Conservation (phyloP, 2,113 vertebrate species). For the Bubo blakistoni region DNA sequence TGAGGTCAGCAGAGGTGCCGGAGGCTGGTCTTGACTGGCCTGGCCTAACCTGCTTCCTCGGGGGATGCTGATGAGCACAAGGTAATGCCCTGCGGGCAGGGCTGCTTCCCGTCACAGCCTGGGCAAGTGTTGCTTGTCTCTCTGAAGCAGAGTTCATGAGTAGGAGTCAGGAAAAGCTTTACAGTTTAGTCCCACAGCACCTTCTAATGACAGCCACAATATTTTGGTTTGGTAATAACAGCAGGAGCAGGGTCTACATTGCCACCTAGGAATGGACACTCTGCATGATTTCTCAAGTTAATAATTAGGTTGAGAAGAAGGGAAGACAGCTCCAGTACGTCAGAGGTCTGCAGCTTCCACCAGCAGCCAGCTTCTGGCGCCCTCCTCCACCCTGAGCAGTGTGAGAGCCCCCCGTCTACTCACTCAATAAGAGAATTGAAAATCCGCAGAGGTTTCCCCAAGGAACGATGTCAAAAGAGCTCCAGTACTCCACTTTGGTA, state of each 20-base stretch:
- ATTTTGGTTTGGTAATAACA: background rate
- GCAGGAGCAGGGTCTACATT: fast-evolving
- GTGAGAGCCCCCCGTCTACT: background rate
- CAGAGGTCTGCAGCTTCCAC: background rate
- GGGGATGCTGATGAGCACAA: background rate
- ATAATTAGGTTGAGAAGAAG: background rate
- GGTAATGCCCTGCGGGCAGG: too few species aligned
- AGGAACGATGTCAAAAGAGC: slow-evolving; percentile 80
- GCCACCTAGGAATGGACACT: background rate
- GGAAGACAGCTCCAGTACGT: background rate
- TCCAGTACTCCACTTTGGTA: slow-evolving; percentile 91
- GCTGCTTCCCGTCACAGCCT: background rate
- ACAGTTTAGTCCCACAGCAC: background rate
- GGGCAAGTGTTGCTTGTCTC: background rate
- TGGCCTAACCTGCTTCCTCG: background rate
- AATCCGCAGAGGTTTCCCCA: slow-evolving; percentile 93
- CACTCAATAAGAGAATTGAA: slow-evolving; percentile 89
- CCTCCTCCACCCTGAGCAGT: background rate
- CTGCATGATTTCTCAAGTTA: background rate
- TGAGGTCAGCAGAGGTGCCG: background rate
- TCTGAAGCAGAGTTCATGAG: background rate
- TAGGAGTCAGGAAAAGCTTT: background rate
- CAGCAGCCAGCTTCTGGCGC: background rate
- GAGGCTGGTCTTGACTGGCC: background rate
- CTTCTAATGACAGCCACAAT: background rate